These are phyloP conservation scores for Operophtera brumata DNA, from an alignment of 2,888 invertebrate species.

Conservation along the genomic window DNA sequence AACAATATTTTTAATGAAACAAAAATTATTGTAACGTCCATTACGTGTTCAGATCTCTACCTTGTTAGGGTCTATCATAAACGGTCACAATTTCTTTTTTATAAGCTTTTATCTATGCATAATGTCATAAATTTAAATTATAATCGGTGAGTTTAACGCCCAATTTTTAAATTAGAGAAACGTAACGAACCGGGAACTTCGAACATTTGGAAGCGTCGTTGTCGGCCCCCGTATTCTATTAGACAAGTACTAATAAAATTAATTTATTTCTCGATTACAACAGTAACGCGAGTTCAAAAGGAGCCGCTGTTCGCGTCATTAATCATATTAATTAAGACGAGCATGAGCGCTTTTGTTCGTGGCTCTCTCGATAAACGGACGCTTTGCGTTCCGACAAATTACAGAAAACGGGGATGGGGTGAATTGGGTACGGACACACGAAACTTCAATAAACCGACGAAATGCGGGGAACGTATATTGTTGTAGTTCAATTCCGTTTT, in stretches of 20 bases:
- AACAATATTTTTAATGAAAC: slow-evolving; percentile 43
- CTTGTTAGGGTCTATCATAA: slow-evolving; percentile 65
- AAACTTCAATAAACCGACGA: no score
- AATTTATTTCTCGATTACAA: slow-evolving; percentile 79
- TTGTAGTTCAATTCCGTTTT: no score
- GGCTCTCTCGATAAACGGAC: slow-evolving; percentile 64
- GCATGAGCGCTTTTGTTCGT: slow-evolving; percentile 73
- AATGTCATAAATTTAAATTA: slow-evolving; percentile 72
- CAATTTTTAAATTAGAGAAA: slow-evolving; percentile 74
- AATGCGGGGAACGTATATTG: no score
- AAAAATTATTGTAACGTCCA: slow-evolving; percentile 44
- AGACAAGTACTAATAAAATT: slow-evolving; percentile 77
- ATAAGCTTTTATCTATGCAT: slow-evolving; percentile 62
- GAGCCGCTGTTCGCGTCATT: slow-evolving; percentile 69
- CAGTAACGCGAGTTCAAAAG: slow-evolving; percentile 72
- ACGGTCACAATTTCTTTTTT: slow-evolving; percentile 62
- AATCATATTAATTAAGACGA: slow-evolving; percentile 80
- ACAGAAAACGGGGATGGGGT: slow-evolving; percentile 45
- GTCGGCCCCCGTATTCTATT: slow-evolving; percentile 67
- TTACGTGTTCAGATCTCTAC: slow-evolving; percentile 45
- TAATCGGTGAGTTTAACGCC: slow-evolving; percentile 74
- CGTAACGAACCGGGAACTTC: slow-evolving; percentile 61
- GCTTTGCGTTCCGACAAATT: slow-evolving; percentile 53
- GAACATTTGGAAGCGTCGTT: slow-evolving; percentile 48
- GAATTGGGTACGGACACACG: slow-evolving; percentile 27